phyloP scores from a whole-genome alignment of 1,140 invertebrate genomes.

The Pseudomyrmex cubaensis region DNA sequence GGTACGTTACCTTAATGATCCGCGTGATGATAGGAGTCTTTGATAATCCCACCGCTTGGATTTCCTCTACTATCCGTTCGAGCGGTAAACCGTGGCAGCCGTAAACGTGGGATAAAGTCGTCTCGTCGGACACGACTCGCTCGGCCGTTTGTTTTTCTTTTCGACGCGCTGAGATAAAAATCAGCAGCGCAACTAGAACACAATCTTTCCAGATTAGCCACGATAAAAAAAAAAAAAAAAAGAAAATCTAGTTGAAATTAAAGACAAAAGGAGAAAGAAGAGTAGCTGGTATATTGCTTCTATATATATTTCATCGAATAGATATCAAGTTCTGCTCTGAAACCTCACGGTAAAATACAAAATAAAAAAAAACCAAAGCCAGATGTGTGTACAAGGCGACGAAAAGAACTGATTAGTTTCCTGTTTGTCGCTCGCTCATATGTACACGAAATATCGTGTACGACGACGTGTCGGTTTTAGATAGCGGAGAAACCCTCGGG shows the following conservation, averaged over 20 bases:
- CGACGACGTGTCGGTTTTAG: constrained; percentile 30
- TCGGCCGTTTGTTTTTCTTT: neutral
- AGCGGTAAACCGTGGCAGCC: constrained; percentile 20
- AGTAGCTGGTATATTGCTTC: neutral
- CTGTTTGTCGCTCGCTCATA: constrained; percentile 32
- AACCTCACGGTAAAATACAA: constrained; percentile 2
- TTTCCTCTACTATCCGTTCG: constrained; percentile 28
- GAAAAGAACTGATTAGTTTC: constrained; percentile 62
- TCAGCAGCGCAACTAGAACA: constrained; percentile 1
- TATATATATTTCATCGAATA: neutral
- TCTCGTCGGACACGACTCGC: neutral
- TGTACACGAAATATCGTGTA: constrained; percentile 47
- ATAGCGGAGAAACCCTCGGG: constrained; percentile 33
- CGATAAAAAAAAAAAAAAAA: neutral
- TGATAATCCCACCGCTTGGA: constrained; percentile 55
- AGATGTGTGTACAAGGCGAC: constrained; percentile 5
- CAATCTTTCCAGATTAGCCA: constrained; percentile 28
- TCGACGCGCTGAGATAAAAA: constrained; percentile 1
- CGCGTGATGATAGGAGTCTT: constrained; percentile 51
- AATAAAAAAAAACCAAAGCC: neutral
- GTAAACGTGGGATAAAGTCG: constrained; percentile 34
- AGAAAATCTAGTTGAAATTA: too few relatives aligned
- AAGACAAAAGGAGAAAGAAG: neutral
- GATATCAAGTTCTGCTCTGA: neutral
- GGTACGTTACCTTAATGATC: constrained; percentile 58